These are phyloP conservation scores for Propithecus coquereli DNA, from an alignment of 2,113 vertebrate genomes.

Conservation along the genomic window DNA sequence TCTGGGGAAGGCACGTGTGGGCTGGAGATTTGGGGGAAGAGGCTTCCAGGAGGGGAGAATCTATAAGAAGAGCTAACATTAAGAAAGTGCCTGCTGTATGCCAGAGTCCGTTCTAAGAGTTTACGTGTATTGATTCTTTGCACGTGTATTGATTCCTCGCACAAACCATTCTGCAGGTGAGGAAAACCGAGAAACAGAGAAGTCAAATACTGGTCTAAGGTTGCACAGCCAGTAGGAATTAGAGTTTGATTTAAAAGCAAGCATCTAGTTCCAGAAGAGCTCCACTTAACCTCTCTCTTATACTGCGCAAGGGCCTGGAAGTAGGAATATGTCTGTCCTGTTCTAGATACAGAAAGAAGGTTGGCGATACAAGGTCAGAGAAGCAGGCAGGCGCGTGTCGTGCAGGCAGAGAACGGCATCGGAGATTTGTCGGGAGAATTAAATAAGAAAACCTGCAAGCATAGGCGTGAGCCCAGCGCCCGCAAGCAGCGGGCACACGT, in stretches of 20 bases:
- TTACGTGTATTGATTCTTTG: background rate
- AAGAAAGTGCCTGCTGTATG: background rate
- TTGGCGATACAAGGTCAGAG: background rate
- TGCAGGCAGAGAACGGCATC: fast-evolving
- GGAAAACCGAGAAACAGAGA: background rate
- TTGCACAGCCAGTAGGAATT: background rate
- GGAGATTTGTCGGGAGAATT: background rate
- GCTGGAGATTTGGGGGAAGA: background rate
- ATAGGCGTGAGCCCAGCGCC: background rate
- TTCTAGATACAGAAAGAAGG: background rate
- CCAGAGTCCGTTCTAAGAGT: background rate
- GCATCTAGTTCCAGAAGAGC: background rate
- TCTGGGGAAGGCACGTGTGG: too few relatives aligned
- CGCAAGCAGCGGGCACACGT: fast-evolving
- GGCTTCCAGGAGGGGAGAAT: background rate
- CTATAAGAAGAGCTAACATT: background rate
- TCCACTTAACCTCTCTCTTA: background rate
- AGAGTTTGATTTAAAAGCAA: background rate
- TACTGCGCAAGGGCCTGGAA: background rate
- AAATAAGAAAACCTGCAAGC: background rate
- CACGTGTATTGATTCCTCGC: too few relatives aligned
- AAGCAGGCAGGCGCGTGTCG: fast-evolving
- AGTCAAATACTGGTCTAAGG: background rate
- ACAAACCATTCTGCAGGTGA: background rate
- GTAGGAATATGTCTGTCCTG: background rate